These are phyloP conservation scores for Oncorhynchus mykiss DNA, from an alignment of 2,113 vertebrate genomes.

Conservation along the genomic window DNA sequence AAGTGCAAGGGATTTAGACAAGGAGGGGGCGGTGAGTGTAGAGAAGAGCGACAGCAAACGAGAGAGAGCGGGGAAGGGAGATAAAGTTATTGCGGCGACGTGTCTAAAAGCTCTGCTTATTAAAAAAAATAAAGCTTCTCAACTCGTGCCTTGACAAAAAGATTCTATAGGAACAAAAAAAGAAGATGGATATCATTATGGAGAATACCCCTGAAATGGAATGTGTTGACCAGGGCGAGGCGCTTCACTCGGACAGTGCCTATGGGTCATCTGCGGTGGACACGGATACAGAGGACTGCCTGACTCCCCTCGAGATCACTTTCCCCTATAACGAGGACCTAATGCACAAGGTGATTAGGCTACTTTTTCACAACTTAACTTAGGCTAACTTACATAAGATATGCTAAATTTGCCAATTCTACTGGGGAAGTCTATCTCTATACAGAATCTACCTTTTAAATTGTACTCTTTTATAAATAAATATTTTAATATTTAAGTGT, in stretches of 20 bases:
- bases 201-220: conserved; percentile 23
- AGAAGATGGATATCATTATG: conserved; percentile 24
- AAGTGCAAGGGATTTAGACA: neutral
- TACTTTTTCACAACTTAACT: neutral
- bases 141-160: neutral
- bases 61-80: neutral
- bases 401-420: neutral
- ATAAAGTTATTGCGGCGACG: conserved; percentile 13
- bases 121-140: neutral
- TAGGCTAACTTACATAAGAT: neutral
- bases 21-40: neutral
- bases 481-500: neutral
- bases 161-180: neutral
- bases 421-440: neutral
- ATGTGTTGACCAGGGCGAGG: conserved; percentile 21
- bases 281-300: conserved; percentile 47
- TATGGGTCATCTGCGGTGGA: conserved; percentile 55
- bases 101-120: neutral
- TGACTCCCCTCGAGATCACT: conserved; percentile 25
- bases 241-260: conserved; percentile 47
- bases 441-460: neutral
- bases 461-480: neutral
- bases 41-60: too few relatives aligned
- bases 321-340: conserved; percentile 69
- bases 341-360: conserved; percentile 70